Evolutionary conservation across 2,797 vertebrate genomes (phyloP).

Genomic region (Chrysocyon brachyurus): DNA sequence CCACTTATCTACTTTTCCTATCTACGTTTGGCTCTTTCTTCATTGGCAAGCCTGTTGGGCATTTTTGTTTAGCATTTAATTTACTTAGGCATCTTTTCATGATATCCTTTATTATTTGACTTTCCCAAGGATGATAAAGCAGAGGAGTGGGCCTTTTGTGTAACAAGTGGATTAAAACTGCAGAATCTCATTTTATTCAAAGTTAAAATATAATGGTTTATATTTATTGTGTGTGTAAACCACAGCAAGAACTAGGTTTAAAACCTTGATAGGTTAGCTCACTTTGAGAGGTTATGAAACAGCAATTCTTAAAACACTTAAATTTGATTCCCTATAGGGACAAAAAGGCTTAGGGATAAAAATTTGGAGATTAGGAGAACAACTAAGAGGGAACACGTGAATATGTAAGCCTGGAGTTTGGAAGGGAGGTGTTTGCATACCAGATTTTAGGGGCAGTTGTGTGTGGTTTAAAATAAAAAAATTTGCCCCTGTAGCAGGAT

Average conservation of each 20-base stretch:
- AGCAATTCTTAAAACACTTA: neutral
- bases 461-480: neutral
- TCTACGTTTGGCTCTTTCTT: neutral
- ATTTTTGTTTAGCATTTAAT: neutral
- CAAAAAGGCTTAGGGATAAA: constrained; percentile 1
- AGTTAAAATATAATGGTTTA: constrained; percentile 16
- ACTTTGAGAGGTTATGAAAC: constrained; percentile 36
- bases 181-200: constrained; percentile 49
- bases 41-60: neutral
- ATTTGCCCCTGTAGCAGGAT: neutral
- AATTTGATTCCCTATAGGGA: neutral
- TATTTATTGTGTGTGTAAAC: constrained; percentile 3
- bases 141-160: neutral
- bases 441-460: neutral
- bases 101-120: constrained; percentile 3
- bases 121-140: neutral
- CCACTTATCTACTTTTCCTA: neutral
- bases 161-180: constrained; percentile 45
- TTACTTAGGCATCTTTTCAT: constrained; percentile 16
- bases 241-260: constrained; percentile 37
- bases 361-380: neutral
- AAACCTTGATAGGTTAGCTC: neutral
- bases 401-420: neutral
- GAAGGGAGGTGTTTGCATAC: neutral
- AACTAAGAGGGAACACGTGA: constrained; percentile 40